phyloP scores from a whole-genome alignment of 2,797 vertebrate genomes.

The Astyanax mexicanus region DNA sequence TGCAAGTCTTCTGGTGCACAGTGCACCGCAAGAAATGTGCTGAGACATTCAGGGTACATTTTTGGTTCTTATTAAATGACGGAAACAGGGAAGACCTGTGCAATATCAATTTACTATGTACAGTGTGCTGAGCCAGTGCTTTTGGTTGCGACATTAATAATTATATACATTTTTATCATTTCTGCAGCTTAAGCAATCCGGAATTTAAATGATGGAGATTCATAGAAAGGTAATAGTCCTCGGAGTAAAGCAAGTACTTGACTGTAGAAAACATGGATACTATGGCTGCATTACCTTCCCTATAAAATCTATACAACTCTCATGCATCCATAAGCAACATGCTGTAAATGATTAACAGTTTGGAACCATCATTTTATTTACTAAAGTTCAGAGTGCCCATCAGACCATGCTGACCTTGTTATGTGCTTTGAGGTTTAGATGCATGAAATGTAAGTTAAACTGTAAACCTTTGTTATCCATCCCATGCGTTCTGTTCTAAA shows the following conservation, averaged over 20 bases:
- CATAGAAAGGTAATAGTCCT: not conserved
- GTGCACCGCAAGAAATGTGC: constrained; percentile 52
- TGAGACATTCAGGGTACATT: constrained; percentile 66
- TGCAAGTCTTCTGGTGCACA: constrained; percentile 59
- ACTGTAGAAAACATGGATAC: too few species aligned
- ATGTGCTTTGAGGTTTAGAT: not conserved
- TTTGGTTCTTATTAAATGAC: constrained; percentile 75
- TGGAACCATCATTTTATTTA: not conserved
- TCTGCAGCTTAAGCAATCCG: constrained; percentile 65
- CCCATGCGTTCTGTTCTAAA: not conserved
- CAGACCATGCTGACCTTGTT: not conserved
- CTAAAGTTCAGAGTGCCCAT: not conserved
- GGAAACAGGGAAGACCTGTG: constrained; percentile 54
- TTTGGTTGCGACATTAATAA: constrained; percentile 67
- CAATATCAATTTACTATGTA: constrained; percentile 78
- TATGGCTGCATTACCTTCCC: too few species aligned
- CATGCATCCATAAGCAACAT: not conserved
- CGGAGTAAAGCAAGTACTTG: constrained; percentile 1
- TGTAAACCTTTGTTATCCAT: not conserved
- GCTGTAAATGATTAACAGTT: constrained; percentile 18
- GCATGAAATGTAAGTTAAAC: constrained; percentile 10
- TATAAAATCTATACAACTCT: too few species aligned
- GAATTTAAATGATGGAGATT: constrained; percentile 51
- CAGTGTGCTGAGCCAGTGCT: constrained; percentile 64
- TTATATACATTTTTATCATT: constrained; percentile 61